These are phyloP conservation scores for Mugil cephalus DNA, from an alignment of 2,113 vertebrate species.

Conservation along the genomic window DNA sequence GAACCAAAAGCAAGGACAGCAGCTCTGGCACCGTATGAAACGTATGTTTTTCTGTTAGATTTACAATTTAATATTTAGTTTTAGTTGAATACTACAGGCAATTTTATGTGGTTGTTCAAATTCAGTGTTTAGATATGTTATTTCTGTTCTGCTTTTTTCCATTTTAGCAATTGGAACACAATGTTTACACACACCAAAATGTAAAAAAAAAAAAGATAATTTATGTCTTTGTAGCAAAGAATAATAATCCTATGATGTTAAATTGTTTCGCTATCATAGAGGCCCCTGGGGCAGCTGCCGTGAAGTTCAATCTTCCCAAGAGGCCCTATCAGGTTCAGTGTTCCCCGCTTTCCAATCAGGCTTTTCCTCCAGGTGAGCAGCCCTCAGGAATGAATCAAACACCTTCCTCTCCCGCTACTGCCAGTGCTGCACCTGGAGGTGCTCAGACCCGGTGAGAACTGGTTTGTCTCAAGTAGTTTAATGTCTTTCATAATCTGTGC, in stretches of 20 bases:
- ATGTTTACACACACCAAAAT: neutral
- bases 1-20: conserved; percentile 84
- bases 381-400: conserved; percentile 53
- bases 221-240: neutral
- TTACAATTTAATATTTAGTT: neutral
- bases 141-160: too few relatives aligned
- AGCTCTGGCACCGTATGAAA: conserved; percentile 91
- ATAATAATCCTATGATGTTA: neutral
- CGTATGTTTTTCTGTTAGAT: conserved; percentile 66
- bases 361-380: conserved; percentile 82
- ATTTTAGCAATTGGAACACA: too few relatives aligned
- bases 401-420: conserved; percentile 62
- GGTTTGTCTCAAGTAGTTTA: neutral
- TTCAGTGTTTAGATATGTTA: too few relatives aligned
- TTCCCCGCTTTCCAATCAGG: conserved; percentile 83
- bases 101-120: too few relatives aligned
- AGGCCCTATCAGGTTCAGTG: conserved; percentile 84
- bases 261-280: conserved; percentile 76
- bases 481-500: neutral
- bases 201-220: neutral
- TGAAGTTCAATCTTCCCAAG: conserved; percentile 93
- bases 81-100: neutral
- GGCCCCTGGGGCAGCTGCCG: conserved; percentile 86
- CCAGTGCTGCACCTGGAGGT: conserved; percentile 57
- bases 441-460: conserved; percentile 75